Percentiles rank a stretch among this genome's conserved stretches.
Evolutionary conservation across 2,797 vertebrate species (phyloP).

Genomic region (Phalloptychus januarius): DNA sequence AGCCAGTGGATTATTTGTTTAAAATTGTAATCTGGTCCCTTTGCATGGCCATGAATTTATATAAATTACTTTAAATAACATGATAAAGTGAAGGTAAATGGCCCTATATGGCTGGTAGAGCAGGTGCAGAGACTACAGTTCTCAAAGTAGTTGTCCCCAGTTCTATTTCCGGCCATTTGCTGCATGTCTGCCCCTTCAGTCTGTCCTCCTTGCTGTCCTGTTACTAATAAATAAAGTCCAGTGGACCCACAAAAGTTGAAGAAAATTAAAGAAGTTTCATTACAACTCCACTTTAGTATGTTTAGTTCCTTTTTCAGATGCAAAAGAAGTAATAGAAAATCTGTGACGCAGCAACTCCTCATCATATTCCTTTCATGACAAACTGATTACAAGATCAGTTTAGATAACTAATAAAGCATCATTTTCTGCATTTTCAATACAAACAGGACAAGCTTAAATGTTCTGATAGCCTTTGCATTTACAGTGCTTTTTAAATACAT

Average conservation of each 20-base stretch:
- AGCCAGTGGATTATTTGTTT: constrained; percentile 48
- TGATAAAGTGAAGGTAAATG: constrained; percentile 36
- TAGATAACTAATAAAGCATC: constrained; percentile 1
- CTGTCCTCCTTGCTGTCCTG: background rate
- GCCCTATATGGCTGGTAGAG: background rate
- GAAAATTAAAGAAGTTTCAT: constrained; percentile 29
- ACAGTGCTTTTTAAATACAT: background rate
- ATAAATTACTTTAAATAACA: constrained; percentile 42
- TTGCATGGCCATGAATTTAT: constrained; percentile 39
- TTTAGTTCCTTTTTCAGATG: too few species aligned
- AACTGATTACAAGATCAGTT: background rate
- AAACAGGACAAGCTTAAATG: background rate
- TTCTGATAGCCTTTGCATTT: background rate
- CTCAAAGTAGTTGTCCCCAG: background rate
- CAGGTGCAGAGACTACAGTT: background rate
- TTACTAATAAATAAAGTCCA: background rate
- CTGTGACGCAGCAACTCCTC: background rate
- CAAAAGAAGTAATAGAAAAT: background rate
- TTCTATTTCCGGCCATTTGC: background rate
- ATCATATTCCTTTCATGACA: background rate
- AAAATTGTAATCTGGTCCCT: constrained; percentile 43
- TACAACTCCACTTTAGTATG: background rate
- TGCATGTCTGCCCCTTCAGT: background rate
- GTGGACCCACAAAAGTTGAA: constrained; percentile 2
- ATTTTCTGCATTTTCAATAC: background rate